Percentiles rank a stretch among this genome's conserved stretches.
phyloP scores from a whole-genome alignment of 2,113 vertebrate species.

The Fregata magnificens region DNA sequence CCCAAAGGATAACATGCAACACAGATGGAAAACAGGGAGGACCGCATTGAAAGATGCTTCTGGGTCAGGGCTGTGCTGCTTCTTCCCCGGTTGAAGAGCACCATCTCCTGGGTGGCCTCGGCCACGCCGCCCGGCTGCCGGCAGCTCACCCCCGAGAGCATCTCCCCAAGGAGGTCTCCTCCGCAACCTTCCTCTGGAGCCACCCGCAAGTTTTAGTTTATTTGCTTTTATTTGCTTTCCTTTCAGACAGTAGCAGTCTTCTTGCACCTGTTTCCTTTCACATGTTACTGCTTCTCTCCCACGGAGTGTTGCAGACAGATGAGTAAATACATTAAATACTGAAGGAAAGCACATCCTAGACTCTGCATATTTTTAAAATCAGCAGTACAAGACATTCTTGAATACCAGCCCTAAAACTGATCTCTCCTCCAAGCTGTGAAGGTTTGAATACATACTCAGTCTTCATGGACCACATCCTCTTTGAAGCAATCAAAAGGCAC shows the following conservation, averaged over 20 bases:
- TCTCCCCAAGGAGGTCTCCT: not conserved
- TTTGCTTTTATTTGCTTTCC: not conserved
- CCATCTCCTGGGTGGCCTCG: conserved; percentile 55
- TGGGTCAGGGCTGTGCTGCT: conserved; percentile 6
- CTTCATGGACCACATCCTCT: not conserved
- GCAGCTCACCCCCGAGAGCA: not conserved
- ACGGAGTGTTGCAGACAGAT: not conserved
- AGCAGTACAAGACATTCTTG: not conserved
- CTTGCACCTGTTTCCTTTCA: not conserved
- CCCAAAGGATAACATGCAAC: not conserved
- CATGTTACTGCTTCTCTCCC: not conserved
- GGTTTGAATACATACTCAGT: not conserved
- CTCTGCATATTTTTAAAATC: not conserved
- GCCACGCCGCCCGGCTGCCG: not conserved
- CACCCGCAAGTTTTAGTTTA: rapidly evolving
- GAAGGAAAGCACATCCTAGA: not conserved
- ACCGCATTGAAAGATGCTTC: conserved; percentile 28
- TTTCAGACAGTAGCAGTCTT: not conserved
- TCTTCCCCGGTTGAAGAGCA: conserved; percentile 39
- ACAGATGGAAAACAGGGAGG: conserved; percentile 36
- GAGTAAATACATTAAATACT: not conserved
- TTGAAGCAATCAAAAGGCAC: not conserved
- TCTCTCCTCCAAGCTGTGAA: not conserved
- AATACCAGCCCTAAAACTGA: not conserved
- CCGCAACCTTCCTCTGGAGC: not conserved